Evolutionary conservation across 2,888 invertebrate genomes (phyloP).

Genomic region (Meandrusa payeni): DNA sequence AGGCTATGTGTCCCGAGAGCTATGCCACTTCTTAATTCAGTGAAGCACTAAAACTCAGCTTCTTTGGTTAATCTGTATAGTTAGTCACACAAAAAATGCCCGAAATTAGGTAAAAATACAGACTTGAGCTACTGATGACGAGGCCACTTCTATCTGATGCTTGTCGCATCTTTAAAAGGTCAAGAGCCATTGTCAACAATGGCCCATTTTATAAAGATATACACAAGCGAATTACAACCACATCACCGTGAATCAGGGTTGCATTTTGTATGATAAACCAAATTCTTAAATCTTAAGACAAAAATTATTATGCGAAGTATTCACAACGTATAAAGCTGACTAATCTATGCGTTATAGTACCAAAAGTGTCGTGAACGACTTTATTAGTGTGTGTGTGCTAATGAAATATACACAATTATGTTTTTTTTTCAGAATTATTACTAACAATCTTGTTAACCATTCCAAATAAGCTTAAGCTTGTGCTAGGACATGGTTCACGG

Average conservation of each 20-base stretch:
- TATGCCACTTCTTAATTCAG: too few relatives aligned
- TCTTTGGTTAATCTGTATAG: too few relatives aligned
- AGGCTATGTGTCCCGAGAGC: too few relatives aligned
- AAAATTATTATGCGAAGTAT: slow-evolving; percentile 15
- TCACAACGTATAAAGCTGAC: slow-evolving; percentile 5
- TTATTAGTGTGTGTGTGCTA: too few relatives aligned
- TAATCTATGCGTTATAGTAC: background rate
- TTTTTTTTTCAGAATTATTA: too few relatives aligned
- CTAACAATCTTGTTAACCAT: too few relatives aligned
- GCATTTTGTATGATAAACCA: background rate
- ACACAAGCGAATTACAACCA: background rate
- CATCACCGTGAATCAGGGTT: background rate
- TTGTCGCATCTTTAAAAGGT: slow-evolving; percentile 17
- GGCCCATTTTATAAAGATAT: slow-evolving; percentile 12
- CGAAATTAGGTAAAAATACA: slow-evolving; percentile 15
- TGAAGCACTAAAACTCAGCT: too few relatives aligned
- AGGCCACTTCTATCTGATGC: slow-evolving; percentile 7
- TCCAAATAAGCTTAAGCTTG: too few relatives aligned
- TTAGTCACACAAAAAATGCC: too few relatives aligned
- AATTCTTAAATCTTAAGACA: slow-evolving; percentile 6
- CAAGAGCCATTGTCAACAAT: slow-evolving; percentile 19
- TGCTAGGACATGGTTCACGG: too few relatives aligned
- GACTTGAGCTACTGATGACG: slow-evolving; percentile 9
- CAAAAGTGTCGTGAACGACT: too few relatives aligned
- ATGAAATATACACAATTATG: too few relatives aligned